Percentiles rank a stretch among this genome's conserved stretches.
phyloP scores from a whole-genome alignment of 2,113 vertebrate genomes.

The Benitochromis conjunctus region DNA sequence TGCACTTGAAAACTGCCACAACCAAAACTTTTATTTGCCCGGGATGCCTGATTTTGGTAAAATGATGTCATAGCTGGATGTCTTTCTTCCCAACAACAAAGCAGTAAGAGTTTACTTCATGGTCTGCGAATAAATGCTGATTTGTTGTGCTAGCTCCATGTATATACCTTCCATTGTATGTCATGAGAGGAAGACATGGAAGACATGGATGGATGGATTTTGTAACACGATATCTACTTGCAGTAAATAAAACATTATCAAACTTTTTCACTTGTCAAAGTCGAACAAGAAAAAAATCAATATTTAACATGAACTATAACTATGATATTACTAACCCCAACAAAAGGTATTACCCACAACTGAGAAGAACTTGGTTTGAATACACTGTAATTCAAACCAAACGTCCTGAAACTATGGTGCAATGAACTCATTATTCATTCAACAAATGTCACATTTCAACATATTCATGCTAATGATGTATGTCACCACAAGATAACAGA shows the following conservation, averaged over 20 bases:
- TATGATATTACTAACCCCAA: accelerated
- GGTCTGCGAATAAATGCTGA: neutral
- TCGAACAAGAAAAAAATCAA: neutral
- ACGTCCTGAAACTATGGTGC: neutral
- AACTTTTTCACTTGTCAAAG: neutral
- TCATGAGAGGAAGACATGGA: too few species aligned
- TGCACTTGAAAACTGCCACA: neutral
- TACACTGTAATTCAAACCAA: neutral
- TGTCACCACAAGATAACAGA: neutral
- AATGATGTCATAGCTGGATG: neutral
- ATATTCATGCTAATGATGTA: neutral
- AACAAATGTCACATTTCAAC: neutral
- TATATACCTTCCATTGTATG: too few species aligned
- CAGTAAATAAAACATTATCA: neutral
- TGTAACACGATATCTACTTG: neutral
- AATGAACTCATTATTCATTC: neutral
- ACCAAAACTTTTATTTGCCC: neutral
- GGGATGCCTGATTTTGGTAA: neutral
- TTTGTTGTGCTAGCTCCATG: neutral
- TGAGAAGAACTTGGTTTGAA: neutral
- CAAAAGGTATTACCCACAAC: neutral
- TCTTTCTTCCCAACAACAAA: neutral
- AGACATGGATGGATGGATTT: neutral
- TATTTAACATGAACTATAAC: neutral
- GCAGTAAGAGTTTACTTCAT: neutral